Percentiles rank a stretch among this genome's conserved stretches.
These are phyloP conservation scores for Pipistrellus kuhlii DNA, from an alignment of 2,797 vertebrate genomes.

Conservation along the genomic window DNA sequence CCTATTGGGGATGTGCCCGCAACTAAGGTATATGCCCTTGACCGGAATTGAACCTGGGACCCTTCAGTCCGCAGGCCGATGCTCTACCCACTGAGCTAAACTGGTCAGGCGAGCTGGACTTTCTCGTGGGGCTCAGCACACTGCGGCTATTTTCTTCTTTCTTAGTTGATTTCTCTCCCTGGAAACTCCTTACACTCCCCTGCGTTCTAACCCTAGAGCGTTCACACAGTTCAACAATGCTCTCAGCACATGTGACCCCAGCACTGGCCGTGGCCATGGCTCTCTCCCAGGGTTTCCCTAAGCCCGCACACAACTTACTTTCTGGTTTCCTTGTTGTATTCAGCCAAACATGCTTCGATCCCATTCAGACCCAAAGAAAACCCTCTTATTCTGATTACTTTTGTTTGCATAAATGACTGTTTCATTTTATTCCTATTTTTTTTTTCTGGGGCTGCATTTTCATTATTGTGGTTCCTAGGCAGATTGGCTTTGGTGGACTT, in stretches of 20 bases:
- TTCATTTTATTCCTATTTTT: constrained; percentile 6
- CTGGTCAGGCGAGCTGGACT: background rate
- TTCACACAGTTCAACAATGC: background rate
- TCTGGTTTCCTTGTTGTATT: background rate
- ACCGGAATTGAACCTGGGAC: too few relatives aligned
- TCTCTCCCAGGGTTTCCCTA: background rate
- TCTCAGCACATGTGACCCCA: background rate
- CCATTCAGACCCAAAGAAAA: background rate
- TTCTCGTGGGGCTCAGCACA: background rate
- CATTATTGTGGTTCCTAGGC: background rate
- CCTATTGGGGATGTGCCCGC: too few relatives aligned
- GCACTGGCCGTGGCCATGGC: background rate
- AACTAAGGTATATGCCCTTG: too few relatives aligned
- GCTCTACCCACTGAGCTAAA: too few relatives aligned
- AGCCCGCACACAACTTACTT: background rate
- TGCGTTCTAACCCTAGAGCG: background rate
- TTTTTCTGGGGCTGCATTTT: background rate
- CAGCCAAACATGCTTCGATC: background rate
- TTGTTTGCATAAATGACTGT: background rate
- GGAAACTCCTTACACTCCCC: background rate
- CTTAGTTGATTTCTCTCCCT: background rate
- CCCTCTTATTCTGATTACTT: background rate
- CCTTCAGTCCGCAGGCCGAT: too few relatives aligned
- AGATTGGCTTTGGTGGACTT: background rate
- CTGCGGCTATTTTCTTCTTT: background rate